These are phyloP conservation scores for Patella depressa DNA, from an alignment of 2,888 invertebrate species.

Conservation along the genomic window DNA sequence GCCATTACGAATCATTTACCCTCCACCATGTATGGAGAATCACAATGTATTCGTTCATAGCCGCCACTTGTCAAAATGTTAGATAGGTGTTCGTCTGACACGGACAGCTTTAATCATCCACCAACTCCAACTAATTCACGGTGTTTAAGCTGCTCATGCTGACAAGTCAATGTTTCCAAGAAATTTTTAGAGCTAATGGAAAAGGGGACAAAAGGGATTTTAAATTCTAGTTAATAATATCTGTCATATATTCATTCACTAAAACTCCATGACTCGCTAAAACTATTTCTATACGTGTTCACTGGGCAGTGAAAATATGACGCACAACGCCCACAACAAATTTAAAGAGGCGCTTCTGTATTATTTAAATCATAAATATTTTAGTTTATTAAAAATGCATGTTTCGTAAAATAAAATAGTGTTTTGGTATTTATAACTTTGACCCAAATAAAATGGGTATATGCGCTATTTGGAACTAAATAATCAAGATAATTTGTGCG, in stretches of 20 bases:
- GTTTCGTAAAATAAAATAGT: no score
- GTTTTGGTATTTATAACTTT: no score
- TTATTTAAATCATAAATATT: no score
- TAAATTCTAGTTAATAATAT: not conserved
- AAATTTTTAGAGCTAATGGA: slow-evolving; percentile 7
- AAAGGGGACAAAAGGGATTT: not conserved
- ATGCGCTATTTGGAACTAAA: no score
- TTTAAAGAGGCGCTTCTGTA: no score
- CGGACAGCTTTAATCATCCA: not conserved
- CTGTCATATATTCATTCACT: not conserved
- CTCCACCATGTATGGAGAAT: not conserved
- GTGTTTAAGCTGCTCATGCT: not conserved
- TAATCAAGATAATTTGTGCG: no score
- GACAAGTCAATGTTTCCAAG: slow-evolving; percentile 1
- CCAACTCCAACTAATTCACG: not conserved
- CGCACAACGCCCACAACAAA: no score
- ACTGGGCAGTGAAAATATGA: no score
- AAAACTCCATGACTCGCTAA: no score
- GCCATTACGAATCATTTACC: not conserved
- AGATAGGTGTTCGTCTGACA: slow-evolving; percentile 1
- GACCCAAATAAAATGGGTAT: no score
- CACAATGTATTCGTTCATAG: not conserved
- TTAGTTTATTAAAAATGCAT: no score
- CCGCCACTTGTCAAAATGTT: not conserved
- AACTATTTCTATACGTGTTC: no score